Evolutionary conservation across 2,888 invertebrate genomes (phyloP), one percentile per base, ranked within the genome.

Genomic region (Diplolepis rosae): DNA sequence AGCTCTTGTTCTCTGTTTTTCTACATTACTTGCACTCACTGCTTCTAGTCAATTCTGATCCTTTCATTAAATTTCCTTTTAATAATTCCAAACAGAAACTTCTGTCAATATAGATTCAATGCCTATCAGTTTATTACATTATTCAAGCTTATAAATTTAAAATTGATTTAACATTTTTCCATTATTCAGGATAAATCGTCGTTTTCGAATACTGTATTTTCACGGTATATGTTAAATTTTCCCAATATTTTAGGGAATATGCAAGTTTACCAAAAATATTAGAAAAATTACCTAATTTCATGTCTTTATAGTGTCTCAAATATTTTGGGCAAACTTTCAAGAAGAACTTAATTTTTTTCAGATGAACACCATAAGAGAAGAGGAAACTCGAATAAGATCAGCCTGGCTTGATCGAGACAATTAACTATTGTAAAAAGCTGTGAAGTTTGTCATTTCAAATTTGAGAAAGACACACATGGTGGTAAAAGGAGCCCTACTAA

Each of bases 21-120:
- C 48, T 42, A 52, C 18, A 76, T 77, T 77, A 77, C 56, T 77
- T 48, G 76, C 77, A 70, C 77, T 75, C 61, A 61, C 65, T 76
- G 77, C 32, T 45, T 69, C 69, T 68, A 69, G 70, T 76, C 77
- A 74, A 77, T 73, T 73, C 77, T 52, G 52, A 71, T 72, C 73
- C 69, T 67, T 67, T 35, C 66, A 52, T 52, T 28, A 2, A 2
- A 15, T 3, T 1, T 48, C 22, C 48, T 22, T 48, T 48, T 48
- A 22, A 22, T 22, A 1, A 18, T 4, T 48, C 22, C 11, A 48
- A 22, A 48, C 22, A 48, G 18, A 48, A 48, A 48, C 4, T 11
- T 48, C 48, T 22, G 22, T 48, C 48, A 48, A 18, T 11, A 9
- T 7, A 1, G 9, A 22, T n/a, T n/a, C n/a, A n/a, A n/a, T n/a